Evolutionary conservation across 2,888 invertebrate genomes (phyloP).

Genomic region (Unio delphinus): DNA sequence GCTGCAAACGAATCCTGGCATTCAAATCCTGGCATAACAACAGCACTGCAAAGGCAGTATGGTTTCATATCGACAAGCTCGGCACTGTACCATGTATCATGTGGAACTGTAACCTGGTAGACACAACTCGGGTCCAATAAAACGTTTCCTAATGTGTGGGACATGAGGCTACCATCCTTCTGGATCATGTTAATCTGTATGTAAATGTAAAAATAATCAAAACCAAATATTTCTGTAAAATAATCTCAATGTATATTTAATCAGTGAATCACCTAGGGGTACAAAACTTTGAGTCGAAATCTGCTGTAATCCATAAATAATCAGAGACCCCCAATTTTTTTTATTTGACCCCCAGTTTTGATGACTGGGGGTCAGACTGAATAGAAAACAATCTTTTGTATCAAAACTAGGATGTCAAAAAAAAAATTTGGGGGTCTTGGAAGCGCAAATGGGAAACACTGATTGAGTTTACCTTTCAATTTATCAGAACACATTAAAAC

Average conservation of each 20-base stretch:
- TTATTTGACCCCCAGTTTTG: too few relatives aligned
- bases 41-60: conserved; percentile 39
- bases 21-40: conserved; percentile 41
- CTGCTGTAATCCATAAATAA: too few relatives aligned
- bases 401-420: too few relatives aligned
- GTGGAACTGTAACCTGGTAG: conserved; percentile 35
- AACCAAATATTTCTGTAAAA: not conserved
- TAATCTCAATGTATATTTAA: not conserved
- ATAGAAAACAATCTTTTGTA: too few relatives aligned
- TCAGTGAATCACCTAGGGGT: not conserved
- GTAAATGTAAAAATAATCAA: not conserved
- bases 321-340: too few relatives aligned
- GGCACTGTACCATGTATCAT: conserved; percentile 45
- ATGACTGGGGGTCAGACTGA: too few relatives aligned
- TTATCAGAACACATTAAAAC: too few relatives aligned
- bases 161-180: conserved; percentile 25
- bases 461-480: too few relatives aligned
- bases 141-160: conserved; percentile 33
- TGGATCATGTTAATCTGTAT: conserved; percentile 35
- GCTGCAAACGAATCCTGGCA: conserved; percentile 16
- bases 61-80: conserved; percentile 31
- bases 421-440: too few relatives aligned
- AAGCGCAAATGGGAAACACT: too few relatives aligned
- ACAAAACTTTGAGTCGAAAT: too few relatives aligned
- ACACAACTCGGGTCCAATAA: conserved; percentile 30